A percentile compares a stretch with the other conserved stretches of the same genome.
These are phyloP conservation scores for Euwallacea similis DNA, from an alignment of 1,140 invertebrate genomes.

Conservation along the genomic window DNA sequence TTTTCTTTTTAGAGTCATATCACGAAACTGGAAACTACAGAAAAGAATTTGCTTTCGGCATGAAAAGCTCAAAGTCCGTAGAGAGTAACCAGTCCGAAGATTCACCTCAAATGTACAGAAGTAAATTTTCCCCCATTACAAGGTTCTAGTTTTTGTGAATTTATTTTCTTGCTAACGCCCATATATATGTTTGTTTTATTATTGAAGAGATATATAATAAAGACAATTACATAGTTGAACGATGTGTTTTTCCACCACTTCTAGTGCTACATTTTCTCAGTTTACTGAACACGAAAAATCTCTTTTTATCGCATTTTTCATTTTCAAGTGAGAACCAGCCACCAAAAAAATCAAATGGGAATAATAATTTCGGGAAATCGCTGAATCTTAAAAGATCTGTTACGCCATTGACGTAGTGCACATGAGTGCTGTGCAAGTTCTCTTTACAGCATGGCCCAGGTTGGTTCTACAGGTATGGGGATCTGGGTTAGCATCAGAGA, in stretches of 20 bases:
- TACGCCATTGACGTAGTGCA: too few species aligned
- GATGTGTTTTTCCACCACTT: background rate
- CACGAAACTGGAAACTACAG: slow-evolving; percentile 45
- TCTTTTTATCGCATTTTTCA: too few species aligned
- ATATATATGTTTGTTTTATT: background rate
- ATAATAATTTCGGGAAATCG: too few species aligned
- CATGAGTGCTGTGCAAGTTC: too few species aligned
- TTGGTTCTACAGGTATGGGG: too few species aligned
- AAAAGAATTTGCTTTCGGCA: slow-evolving; percentile 48
- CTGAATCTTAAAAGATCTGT: too few species aligned
- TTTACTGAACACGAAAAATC: too few species aligned
- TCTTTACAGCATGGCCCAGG: too few species aligned
- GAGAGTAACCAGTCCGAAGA: slow-evolving; percentile 46
- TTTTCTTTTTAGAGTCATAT: slow-evolving; percentile 37
- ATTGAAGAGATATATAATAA: slow-evolving; percentile 1
- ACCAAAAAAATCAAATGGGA: too few species aligned
- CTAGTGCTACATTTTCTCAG: too few species aligned
- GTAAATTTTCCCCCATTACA: slow-evolving; percentile 43
- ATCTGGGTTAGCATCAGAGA: too few species aligned
- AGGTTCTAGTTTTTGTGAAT: slow-evolving; percentile 33
- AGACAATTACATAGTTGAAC: background rate
- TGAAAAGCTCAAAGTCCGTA: slow-evolving; percentile 41
- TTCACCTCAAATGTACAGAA: slow-evolving; percentile 42
- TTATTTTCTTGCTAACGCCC: background rate
- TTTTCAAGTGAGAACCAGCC: too few species aligned